A percentile compares a stretch with the other conserved stretches of the same genome.
These are phyloP conservation scores for Puntigrus tetrazona DNA, from an alignment of 2,113 vertebrate species.

Conservation along the genomic window DNA sequence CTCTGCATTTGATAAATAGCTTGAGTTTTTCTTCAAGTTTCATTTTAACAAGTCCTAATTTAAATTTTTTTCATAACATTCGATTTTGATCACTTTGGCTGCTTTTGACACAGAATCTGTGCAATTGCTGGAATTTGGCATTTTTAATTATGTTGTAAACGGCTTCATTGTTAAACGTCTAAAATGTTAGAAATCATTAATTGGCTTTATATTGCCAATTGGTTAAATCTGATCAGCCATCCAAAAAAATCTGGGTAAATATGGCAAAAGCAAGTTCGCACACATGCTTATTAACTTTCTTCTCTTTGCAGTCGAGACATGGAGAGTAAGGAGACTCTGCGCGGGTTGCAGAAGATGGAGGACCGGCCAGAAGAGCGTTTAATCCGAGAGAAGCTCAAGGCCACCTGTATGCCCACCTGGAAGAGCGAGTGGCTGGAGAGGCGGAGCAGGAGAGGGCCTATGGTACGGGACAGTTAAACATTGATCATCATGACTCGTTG, in stretches of 20 bases:
- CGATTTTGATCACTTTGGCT: not conserved
- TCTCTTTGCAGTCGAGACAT: slow-evolving; percentile 79
- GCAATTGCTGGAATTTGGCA: not conserved
- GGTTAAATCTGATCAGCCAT: no score
- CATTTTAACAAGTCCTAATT: not conserved
- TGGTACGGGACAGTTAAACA: slow-evolving; percentile 69
- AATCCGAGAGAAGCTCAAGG: slow-evolving; percentile 91
- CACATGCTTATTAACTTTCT: not conserved
- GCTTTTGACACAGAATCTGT: not conserved
- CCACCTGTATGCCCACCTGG: slow-evolving; percentile 91
- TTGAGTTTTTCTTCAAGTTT: not conserved
- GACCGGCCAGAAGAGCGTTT: slow-evolving; percentile 89
- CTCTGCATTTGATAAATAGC: not conserved
- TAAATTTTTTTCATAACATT: not conserved
- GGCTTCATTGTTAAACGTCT: not conserved
- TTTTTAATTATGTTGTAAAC: not conserved
- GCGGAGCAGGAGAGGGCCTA: slow-evolving; percentile 82
- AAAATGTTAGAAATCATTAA: no score
- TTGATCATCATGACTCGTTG: not conserved
- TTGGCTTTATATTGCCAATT: no score
- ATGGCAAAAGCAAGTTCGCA: no score
- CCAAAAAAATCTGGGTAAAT: not conserved
- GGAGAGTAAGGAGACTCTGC: slow-evolving; percentile 86
- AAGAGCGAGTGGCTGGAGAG: slow-evolving; percentile 90
- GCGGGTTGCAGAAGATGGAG: slow-evolving; percentile 89